phyloP scores from a whole-genome alignment of 1,140 invertebrate species.

The Drosophila ogumai region DNA sequence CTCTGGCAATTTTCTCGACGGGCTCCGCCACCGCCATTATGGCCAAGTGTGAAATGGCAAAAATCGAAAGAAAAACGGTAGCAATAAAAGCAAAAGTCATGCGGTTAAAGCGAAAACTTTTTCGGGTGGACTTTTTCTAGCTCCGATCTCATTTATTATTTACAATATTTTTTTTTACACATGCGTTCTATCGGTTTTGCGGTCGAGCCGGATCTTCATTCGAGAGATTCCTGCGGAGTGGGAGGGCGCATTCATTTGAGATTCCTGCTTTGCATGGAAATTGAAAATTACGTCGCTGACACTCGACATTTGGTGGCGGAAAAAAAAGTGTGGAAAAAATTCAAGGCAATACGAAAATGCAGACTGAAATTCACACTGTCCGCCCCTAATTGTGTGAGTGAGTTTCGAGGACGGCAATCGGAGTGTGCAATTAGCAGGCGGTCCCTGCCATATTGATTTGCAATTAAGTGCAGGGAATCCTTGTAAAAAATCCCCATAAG shows the following conservation, averaged over 20 bases:
- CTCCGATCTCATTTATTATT: conserved; percentile 56
- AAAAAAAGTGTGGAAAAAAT: conserved; percentile 9
- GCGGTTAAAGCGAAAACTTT: conserved; percentile 46
- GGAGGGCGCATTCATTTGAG: conserved; percentile 36
- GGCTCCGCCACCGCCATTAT: conserved; percentile 17
- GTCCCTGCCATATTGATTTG: conserved; percentile 67
- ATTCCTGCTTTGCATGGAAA: conserved; percentile 52
- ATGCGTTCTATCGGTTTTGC: conserved; percentile 34
- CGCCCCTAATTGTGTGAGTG: conserved; percentile 12
- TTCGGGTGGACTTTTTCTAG: conserved; percentile 18
- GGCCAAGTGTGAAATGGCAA: conserved; percentile 55
- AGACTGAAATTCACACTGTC: conserved; percentile 46
- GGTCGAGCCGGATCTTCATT: not conserved
- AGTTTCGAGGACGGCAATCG: conserved; percentile 11
- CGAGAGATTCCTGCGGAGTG: conserved; percentile 11
- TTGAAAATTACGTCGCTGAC: conserved; percentile 51
- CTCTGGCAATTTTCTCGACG: conserved; percentile 36
- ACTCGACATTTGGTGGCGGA: conserved; percentile 10
- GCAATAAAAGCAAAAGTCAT: conserved; percentile 56
- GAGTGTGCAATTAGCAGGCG: conserved; percentile 65
- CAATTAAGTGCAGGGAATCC: conserved; percentile 61
- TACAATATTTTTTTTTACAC: conserved; percentile 53
- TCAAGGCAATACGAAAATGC: conserved; percentile 17
- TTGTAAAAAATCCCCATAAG: conserved; percentile 27
- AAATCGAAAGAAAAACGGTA: conserved; percentile 39